Evolutionary conservation across 2,797 vertebrate species (phyloP).

Genomic region (Meriones psammophilus): DNA sequence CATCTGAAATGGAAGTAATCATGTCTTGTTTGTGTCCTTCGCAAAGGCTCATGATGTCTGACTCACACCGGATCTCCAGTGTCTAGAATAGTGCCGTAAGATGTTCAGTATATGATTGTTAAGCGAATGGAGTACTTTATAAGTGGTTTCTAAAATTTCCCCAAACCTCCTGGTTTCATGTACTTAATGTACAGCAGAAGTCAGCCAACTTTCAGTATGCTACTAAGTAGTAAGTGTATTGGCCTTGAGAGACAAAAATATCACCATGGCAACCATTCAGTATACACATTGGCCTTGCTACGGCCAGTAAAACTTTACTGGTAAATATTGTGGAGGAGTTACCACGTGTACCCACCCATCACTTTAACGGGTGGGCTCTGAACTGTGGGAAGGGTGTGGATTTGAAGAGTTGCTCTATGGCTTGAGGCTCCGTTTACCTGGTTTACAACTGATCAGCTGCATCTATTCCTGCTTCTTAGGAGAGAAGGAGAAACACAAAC

Average conservation of each 20-base stretch:
- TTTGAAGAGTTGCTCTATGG: conserved; percentile 36
- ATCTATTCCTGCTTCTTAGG: conserved; percentile 32
- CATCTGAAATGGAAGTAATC: conserved; percentile 21
- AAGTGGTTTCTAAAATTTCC: conserved; percentile 30
- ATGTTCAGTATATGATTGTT: background rate
- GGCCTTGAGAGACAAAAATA: background rate
- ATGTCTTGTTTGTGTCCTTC: background rate
- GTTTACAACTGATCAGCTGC: conserved; percentile 37
- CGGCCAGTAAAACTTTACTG: conserved; percentile 23
- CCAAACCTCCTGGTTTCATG: background rate
- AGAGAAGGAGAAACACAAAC: conserved; percentile 4
- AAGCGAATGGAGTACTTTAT: conserved; percentile 30
- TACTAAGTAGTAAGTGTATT: conserved; percentile 14
- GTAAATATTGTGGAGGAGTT: background rate
- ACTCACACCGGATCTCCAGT: background rate
- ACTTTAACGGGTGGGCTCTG: conserved; percentile 4
- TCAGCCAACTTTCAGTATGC: conserved; percentile 40
- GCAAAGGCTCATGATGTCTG: background rate
- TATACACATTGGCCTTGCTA: background rate
- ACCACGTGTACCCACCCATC: background rate
- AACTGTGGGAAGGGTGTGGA: background rate
- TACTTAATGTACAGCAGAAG: conserved; percentile 25
- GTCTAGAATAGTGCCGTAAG: background rate
- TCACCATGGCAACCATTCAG: background rate
- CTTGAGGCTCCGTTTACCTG: conserved; percentile 38